phyloP scores from a whole-genome alignment of 2,888 invertebrate genomes.

The Serripes groenlandicus region DNA sequence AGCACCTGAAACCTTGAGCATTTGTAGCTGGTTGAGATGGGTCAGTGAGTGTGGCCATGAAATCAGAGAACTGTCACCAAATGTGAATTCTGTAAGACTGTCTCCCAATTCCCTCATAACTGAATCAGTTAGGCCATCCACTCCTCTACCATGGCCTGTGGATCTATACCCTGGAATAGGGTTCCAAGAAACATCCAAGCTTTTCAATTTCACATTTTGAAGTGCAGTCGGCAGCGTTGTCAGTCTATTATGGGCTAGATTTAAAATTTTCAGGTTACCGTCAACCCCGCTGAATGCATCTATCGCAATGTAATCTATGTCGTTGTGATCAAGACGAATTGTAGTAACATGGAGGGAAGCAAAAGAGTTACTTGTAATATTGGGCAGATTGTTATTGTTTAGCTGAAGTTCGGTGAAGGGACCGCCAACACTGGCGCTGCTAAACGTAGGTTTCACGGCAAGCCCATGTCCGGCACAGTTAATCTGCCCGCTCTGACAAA shows the following conservation, averaged over 20 bases:
- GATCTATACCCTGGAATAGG: constrained; percentile 50
- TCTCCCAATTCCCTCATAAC: constrained; percentile 52
- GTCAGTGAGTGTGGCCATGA: constrained; percentile 62
- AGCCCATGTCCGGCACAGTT: constrained; percentile 54
- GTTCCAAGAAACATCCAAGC: constrained; percentile 62
- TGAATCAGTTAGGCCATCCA: constrained; percentile 50
- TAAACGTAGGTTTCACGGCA: constrained; percentile 33
- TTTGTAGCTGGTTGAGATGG: constrained; percentile 65
- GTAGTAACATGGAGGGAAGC: constrained; percentile 39
- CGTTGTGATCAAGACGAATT: constrained; percentile 53
- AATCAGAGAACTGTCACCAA: constrained; percentile 53
- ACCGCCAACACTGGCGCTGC: background rate
- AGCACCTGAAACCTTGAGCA: constrained; percentile 57
- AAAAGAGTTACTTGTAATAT: constrained; percentile 39
- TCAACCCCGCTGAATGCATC: constrained; percentile 52
- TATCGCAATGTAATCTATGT: constrained; percentile 28
- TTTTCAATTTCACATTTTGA: constrained; percentile 20
- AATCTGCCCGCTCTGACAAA: constrained; percentile 43
- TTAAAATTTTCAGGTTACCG: constrained; percentile 24
- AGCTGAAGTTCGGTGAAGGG: constrained; percentile 30
- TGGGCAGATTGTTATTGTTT: constrained; percentile 43
- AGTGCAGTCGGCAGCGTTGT: constrained; percentile 41
- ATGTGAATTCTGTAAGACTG: constrained; percentile 55
- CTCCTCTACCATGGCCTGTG: background rate
- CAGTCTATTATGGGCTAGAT: constrained; percentile 54